These are phyloP conservation scores for Propithecus perrieri DNA, from an alignment of 2,797 vertebrate genomes.

Conservation along the genomic window DNA sequence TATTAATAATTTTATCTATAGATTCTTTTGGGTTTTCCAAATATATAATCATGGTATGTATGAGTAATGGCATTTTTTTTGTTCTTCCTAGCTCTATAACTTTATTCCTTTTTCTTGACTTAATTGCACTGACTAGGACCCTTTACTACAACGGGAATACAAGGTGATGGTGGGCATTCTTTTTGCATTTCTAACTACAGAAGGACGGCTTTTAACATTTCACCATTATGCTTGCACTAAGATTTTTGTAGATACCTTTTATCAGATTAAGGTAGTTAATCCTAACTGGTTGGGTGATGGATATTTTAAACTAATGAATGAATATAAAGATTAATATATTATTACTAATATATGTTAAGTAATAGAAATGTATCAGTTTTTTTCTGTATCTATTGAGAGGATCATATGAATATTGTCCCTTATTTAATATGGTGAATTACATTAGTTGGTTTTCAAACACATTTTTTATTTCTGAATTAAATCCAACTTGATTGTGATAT, in stretches of 20 bases:
- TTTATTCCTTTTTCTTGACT: not conserved
- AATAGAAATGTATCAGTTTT: not conserved
- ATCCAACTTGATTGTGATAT: not conserved
- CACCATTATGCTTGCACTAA: not conserved
- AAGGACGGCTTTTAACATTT: not conserved
- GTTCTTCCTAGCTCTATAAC: not conserved
- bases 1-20: not conserved
- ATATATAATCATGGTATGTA: not conserved
- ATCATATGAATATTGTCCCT: not conserved
- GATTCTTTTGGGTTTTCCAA: slow-evolving; percentile 1
- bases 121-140: not conserved
- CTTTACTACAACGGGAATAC: not conserved
- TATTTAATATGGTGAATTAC: not conserved
- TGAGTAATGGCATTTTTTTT: not conserved
- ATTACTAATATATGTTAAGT: not conserved
- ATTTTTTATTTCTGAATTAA: not conserved
- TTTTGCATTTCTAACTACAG: not conserved
- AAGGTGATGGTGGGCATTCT: not conserved
- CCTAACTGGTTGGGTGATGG: not conserved
- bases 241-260: not conserved
- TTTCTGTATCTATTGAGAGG: not conserved
- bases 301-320: not conserved
- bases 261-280: not conserved
- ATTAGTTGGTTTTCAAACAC: not conserved
- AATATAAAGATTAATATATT: not conserved